Evolutionary conservation across 2,888 invertebrate species (phyloP).

Genomic region (Notocelia uddmanniana): DNA sequence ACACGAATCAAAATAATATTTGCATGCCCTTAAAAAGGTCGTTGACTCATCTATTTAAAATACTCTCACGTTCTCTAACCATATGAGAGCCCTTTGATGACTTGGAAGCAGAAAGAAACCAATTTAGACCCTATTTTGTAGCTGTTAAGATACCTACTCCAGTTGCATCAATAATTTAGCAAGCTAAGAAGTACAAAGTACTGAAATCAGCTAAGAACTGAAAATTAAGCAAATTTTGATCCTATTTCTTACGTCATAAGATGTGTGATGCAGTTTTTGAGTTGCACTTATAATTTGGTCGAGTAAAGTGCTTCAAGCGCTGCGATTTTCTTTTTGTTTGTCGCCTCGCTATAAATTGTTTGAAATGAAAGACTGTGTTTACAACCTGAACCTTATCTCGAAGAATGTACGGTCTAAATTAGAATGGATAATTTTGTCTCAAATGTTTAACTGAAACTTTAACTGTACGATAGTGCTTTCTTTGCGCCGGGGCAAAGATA

Average conservation of each 20-base stretch:
- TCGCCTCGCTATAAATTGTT: not conserved
- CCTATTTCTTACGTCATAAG: not conserved
- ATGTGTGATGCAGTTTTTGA: not conserved
- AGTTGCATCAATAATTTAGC: not conserved
- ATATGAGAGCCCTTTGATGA: constrained; percentile 22
- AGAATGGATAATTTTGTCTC: not conserved
- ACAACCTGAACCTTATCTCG: not conserved
- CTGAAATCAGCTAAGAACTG: not conserved
- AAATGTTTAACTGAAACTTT: not conserved
- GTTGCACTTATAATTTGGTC: not conserved
- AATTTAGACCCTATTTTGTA: constrained; percentile 3
- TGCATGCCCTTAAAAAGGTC: constrained; percentile 39
- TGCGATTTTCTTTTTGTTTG: constrained; percentile 34
- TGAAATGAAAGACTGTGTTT: not conserved
- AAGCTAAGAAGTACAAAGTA: not conserved
- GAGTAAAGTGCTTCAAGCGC: constrained; percentile 23
- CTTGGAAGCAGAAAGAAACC: not conserved
- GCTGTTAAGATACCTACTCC: not conserved
- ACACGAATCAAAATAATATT: constrained; percentile 41
- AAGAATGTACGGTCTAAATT: not conserved
- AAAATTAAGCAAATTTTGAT: not conserved
- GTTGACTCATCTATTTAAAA: constrained; percentile 39
- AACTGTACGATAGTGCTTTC: constrained; percentile 3
- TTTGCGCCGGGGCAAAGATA: constrained; percentile 22
- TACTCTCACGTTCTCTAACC: constrained; percentile 34